phyloP scores from a whole-genome alignment of 1,140 invertebrate species.

The Plectrocnemia conspersa region DNA sequence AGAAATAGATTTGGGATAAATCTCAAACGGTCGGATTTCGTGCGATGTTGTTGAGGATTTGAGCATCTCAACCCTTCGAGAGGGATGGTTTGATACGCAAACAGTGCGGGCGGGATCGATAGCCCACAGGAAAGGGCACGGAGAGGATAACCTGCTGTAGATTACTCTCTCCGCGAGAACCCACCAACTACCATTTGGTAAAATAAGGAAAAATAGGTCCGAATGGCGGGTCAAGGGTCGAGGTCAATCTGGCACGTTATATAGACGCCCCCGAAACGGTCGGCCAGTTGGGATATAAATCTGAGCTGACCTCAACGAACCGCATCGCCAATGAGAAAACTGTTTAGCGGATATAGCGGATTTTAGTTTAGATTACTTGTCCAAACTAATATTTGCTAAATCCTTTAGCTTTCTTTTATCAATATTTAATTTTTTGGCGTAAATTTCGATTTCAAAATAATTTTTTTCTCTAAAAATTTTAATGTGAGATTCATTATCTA shows the following conservation, averaged over 20 bases:
- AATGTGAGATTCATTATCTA: too few relatives aligned
- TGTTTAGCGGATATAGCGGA: too few relatives aligned
- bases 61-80: background rate
- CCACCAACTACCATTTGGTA: background rate
- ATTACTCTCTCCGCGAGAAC: background rate
- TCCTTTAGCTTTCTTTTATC: too few relatives aligned
- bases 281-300: background rate
- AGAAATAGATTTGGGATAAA: slow-evolving; percentile 12
- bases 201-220: background rate
- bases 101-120: slow-evolving; percentile 3
- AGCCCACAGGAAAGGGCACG: background rate
- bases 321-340: too few relatives aligned
- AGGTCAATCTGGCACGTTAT: too few relatives aligned
- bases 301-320: background rate
- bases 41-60: slow-evolving; percentile 11
- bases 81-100: slow-evolving; percentile 7
- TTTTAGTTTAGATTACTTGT: too few relatives aligned
- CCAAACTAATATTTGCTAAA: too few relatives aligned
- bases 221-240: too few relatives aligned
- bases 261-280: too few relatives aligned
- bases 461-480: too few relatives aligned
- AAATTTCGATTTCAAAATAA: too few relatives aligned
- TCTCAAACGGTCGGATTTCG: slow-evolving; percentile 3
- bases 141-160: background rate
- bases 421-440: too few relatives aligned